Evolutionary conservation across 2,113 vertebrate genomes (phyloP), one percentile per base, ranked within the genome.

Genomic region (Charadrius vociferus): DNA sequence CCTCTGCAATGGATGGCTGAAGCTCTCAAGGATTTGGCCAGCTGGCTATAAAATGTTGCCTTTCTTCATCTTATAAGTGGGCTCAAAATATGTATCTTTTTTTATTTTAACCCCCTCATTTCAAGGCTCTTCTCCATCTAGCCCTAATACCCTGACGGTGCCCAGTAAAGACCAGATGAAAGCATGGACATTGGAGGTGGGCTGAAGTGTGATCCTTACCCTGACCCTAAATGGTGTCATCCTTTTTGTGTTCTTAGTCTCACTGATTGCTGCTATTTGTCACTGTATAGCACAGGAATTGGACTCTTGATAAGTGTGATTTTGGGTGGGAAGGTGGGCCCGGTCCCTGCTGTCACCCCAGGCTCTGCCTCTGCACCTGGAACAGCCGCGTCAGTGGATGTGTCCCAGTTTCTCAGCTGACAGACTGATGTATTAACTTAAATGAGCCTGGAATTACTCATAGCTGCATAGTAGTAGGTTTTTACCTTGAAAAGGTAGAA

Each of bases 371-470:
- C 81, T 65, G 68, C 8, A 7, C 26, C 55, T 58, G 59, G 72
- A 66, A 49, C 6, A 4, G 75, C 71, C 3, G 2, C 1, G 1
- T 56, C 39, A 11, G n/a, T 45, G 75, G 61, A 71, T 0, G 0
- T 61, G 70, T 56, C 78, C 65, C 77, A 68, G 61, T 74, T 92
- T 66, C 77, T 67, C 56, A 55, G 62, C 43, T 86, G 85, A 86
- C 55, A 83, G 72, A 85, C 20, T 7, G 41, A 86, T 10, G 2
- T 41, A 68, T 32, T 50, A 63, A 78, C n/a, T 88, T 53, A 29
- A 74, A 84, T 89, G 65, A 87, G n/a, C 26, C 83, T 79, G 84
- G 56, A 86, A 63, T 89, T 86, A 93, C 53, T 88, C 71, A 73
- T 3, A 50, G 52, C 52, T 84, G 52, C 39, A 36, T 2, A 61